Conservation (phyloP, 2,888 invertebrate genomes). For the Oscheius myriophilus region DNA sequence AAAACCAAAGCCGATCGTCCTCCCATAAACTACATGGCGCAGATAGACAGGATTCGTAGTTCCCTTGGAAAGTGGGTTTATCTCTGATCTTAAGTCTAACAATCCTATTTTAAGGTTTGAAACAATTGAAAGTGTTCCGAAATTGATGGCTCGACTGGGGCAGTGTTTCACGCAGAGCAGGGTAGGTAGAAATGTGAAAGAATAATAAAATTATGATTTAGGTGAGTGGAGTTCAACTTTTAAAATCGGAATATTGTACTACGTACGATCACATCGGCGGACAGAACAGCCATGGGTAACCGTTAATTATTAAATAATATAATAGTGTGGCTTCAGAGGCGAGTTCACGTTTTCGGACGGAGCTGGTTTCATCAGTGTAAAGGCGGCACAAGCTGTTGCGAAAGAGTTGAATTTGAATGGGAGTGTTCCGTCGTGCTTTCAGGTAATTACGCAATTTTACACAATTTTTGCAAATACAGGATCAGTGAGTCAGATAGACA, state of each 20-base stretch:
- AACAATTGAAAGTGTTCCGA: conserved; percentile 59
- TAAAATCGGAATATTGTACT: not conserved
- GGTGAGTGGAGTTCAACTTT: not conserved
- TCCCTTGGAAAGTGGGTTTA: conserved; percentile 29
- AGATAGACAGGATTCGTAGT: conserved; percentile 45
- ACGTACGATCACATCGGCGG: conserved; percentile 24
- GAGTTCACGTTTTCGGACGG: conserved; percentile 56
- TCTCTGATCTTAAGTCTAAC: no score
- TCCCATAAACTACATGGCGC: conserved; percentile 28
- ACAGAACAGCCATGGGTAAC: conserved; percentile 1
- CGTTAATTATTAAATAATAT: no score
- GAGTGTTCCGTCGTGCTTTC: conserved; percentile 33
- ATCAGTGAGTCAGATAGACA: no score
- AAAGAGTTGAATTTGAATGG: conserved; percentile 18
- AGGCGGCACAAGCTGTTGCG: conserved; percentile 21
- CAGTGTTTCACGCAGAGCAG: conserved; percentile 70
- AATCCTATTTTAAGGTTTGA: conserved; percentile 25
- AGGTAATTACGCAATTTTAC: conserved; percentile 22
- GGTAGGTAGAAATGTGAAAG: no score
- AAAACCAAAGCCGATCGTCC: not conserved
- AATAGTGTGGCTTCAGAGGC: no score
- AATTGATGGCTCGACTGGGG: conserved; percentile 71
- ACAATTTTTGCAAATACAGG: no score
- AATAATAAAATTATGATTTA: no score
- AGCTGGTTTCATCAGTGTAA: conserved; percentile 53